Conservation (phyloP, 64 coral and sea anemone species). For the Stichodactyla mertensii region DNA sequence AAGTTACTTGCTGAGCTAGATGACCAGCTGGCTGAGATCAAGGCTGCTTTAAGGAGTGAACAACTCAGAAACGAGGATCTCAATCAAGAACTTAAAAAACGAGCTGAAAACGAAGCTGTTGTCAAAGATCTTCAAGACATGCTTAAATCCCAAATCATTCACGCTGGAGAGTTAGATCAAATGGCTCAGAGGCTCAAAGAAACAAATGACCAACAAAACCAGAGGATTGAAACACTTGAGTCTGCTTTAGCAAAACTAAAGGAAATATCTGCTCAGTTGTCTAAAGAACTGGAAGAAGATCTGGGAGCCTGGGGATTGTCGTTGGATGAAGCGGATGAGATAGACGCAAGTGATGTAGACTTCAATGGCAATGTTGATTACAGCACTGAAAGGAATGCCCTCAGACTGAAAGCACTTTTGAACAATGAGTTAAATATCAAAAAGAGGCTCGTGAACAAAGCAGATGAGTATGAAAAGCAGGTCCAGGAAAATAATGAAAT, state of each 20-base stretch:
- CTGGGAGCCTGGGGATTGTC: constrained; percentile 29
- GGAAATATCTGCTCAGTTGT: constrained; percentile 7
- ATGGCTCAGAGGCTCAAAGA: background rate
- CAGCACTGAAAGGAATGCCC: background rate
- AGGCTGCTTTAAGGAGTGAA: constrained; percentile 20
- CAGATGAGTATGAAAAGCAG: constrained; percentile 10
- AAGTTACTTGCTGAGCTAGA: constrained; percentile 43
- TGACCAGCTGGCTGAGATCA: constrained; percentile 27
- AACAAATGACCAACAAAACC: background rate
- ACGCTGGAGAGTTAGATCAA: background rate
- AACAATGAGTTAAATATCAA: background rate
- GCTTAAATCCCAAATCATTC: constrained; percentile 13
- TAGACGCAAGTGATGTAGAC: background rate
- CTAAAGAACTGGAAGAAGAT: constrained; percentile 49
- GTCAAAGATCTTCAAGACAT: constrained; percentile 9
- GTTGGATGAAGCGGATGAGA: background rate
- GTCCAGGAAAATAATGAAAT: background rate
- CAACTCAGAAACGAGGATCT: constrained; percentile 18
- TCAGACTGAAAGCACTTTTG: background rate
- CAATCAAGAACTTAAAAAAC: background rate
- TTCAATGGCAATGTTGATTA: background rate
- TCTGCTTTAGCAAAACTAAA: background rate
- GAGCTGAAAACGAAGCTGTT: constrained; percentile 12
- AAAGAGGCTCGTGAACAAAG: background rate
- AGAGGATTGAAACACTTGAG: background rate